Base-by-base conservation (phyloP, 2,113 vertebrate genomes). In the Coptodon rendalli region DNA sequence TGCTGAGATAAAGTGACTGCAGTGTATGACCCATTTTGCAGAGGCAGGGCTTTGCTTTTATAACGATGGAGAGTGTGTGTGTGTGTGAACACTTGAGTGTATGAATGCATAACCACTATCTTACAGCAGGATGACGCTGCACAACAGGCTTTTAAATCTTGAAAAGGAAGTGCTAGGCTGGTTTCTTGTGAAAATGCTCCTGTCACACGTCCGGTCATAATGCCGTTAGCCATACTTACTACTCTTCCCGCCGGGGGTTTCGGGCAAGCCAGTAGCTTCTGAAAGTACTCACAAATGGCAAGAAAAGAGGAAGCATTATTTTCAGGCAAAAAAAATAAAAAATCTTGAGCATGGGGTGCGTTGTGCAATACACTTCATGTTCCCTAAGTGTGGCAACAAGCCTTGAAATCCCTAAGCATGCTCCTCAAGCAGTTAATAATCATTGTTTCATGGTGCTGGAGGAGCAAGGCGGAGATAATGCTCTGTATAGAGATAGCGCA, bases 21-120 rank as follows among this genome's bases (percentile, higher is more conserved):
- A 93, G 92, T 87, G 91, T 89, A 81, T 95, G 94, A 95, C 94
- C 94, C 92, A 94, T 96, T 96, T 96, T 94, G 86, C 94, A 93
- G 91, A 93, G 81, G 93, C 87, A 89, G 87, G 91, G 81, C 90
- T 94, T 95, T 94, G 92, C 94, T 94, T 95, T 95, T 93, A 92
- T 94, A 95, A 95, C 81, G 61, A 91, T 56, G 63, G 91, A 53
- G 90, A 2, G 31, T 66, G 61, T 66, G 34, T 66, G 61, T 87
- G 84, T 71, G 86, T 89, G 91, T 24, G 90, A 90, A 81, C 27
- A 45, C 27, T 45, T 66, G 82, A 63, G 86, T 79, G 86, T 86
- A 85, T 84, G 90, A 91, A 91, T 76, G 89, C 89, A 81, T 89
- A 91, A 89, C 82, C 78, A 83, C 48, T 52, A 66, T 89, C 61